Evolutionary conservation across 2,888 invertebrate species (phyloP).

Genomic region (Colostygia pectinataria): DNA sequence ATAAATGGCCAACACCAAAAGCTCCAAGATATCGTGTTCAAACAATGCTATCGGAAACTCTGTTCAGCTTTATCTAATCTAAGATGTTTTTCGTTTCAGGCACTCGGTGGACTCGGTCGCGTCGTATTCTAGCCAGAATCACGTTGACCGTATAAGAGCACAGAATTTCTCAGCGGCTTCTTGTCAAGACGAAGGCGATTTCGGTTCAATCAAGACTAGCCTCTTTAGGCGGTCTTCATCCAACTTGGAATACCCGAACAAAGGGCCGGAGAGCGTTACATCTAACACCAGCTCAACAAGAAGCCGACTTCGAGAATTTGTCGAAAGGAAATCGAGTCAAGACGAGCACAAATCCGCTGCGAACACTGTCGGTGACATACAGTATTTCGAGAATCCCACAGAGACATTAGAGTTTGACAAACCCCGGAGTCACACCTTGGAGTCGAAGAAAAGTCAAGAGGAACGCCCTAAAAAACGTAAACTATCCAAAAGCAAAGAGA

Average conservation of each 20-base stretch:
- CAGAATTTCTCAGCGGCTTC: conserved; percentile 81
- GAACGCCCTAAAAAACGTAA: conserved; percentile 76
- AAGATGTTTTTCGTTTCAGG: conserved; percentile 68
- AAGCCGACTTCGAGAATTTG: conserved; percentile 80
- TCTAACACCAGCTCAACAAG: conserved; percentile 78
- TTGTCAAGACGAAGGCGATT: conserved; percentile 80
- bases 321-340: conserved; percentile 79
- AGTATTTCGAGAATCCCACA: conserved; percentile 79
- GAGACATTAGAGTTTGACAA: conserved; percentile 78
- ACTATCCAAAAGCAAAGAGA: conserved; percentile 62
- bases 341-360: conserved; percentile 77
- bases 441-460: conserved; percentile 68
- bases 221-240: conserved; percentile 77
- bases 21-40: conserved; percentile 56
- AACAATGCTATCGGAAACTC: conserved; percentile 61
- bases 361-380: conserved; percentile 75
- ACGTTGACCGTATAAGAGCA: conserved; percentile 83
- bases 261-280: conserved; percentile 76
- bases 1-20: conserved; percentile 45
- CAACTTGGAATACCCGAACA: conserved; percentile 70
- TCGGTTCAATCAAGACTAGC: conserved; percentile 79
- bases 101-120: conserved; percentile 84
- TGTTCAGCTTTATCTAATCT: conserved; percentile 68
- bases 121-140: conserved; percentile 84
- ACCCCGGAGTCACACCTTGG: conserved; percentile 64